These are phyloP conservation scores for Noctua comes DNA, from an alignment of 2,888 invertebrate species.

Conservation along the genomic window DNA sequence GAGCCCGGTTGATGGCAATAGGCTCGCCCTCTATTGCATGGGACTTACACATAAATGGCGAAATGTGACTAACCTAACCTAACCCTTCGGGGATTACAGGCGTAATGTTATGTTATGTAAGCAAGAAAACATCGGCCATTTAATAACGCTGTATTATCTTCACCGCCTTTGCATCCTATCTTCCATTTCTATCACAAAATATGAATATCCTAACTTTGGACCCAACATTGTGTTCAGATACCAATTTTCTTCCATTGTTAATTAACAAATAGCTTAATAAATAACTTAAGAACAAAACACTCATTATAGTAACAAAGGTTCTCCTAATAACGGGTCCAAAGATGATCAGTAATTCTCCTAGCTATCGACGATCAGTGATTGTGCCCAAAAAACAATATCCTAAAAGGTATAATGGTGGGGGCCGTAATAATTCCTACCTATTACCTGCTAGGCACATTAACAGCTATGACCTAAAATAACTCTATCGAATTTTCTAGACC, in stretches of 20 bases:
- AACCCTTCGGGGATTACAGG: too few relatives aligned
- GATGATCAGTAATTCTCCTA: constrained; percentile 50
- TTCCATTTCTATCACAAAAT: constrained; percentile 22
- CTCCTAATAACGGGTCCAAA: constrained; percentile 44
- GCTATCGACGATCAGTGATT: constrained; percentile 54
- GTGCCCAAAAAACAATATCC: constrained; percentile 59
- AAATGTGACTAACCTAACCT: too few relatives aligned
- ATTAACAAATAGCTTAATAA: constrained; percentile 21
- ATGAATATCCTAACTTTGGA: background rate
- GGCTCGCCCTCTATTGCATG: too few relatives aligned
- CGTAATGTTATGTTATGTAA: background rate
- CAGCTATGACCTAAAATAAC: constrained; percentile 24
- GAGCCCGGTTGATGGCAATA: too few relatives aligned
- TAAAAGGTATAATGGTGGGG: constrained; percentile 37
- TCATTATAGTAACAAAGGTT: constrained; percentile 49
- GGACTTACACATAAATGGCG: too few relatives aligned
- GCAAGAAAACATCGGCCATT: background rate
- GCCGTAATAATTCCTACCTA: background rate
- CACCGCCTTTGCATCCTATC: background rate
- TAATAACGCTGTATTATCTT: background rate
- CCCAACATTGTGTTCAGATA: background rate
- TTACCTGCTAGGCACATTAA: constrained; percentile 23
- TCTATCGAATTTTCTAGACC: constrained; percentile 27
- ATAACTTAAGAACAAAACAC: constrained; percentile 41
- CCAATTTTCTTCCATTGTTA: constrained; percentile 20